A percentile compares a stretch with the other conserved stretches of the same genome.
These are phyloP conservation scores for Mesorhabditis belari DNA, from an alignment of 2,888 invertebrate genomes.

Conservation along the genomic window DNA sequence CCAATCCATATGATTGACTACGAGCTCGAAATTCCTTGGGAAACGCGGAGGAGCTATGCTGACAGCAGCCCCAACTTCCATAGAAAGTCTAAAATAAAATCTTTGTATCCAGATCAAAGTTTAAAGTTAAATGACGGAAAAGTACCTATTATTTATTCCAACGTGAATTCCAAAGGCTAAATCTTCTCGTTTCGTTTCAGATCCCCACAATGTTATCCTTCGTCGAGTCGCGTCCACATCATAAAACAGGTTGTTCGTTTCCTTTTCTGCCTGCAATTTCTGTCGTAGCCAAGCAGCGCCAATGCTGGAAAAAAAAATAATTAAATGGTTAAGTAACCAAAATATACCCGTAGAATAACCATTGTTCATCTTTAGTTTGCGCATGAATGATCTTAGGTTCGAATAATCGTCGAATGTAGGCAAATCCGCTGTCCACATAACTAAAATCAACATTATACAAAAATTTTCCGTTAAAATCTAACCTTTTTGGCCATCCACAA, in stretches of 20 bases:
- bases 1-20: no score
- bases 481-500: neutral
- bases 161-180: no score
- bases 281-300: neutral
- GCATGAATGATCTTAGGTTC: neutral
- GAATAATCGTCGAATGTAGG: neutral
- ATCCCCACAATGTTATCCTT: neutral
- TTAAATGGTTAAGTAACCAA: no score
- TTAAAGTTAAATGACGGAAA: no score
- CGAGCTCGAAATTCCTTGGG: neutral
- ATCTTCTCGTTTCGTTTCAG: no score
- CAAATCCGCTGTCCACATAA: neutral
- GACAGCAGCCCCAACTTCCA: no score
- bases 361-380: neutral
- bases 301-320: neutral
- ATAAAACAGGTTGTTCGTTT: neutral
- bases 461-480: neutral
- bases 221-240: neutral
- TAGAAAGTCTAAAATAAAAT: no score
- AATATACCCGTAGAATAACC: neutral
- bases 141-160: no score
- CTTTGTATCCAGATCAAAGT: no score
- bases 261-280: neutral
- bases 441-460: neutral
- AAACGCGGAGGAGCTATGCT: neutral